Conservation (phyloP, 2,888 invertebrate genomes). For the Aplocera efformata region DNA sequence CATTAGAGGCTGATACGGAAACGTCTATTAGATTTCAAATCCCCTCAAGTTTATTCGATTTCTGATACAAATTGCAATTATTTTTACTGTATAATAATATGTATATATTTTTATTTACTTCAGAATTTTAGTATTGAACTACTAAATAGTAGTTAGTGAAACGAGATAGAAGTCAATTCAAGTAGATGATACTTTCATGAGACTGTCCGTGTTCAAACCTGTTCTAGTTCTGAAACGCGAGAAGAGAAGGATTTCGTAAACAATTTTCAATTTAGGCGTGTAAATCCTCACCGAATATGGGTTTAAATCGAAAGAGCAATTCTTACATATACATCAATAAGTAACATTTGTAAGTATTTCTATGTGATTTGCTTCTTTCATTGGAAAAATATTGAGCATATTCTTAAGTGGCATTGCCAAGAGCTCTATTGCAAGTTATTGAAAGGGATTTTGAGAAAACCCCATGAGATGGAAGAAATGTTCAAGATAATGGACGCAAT, state of each 20-base stretch:
- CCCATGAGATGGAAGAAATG: slow-evolving; percentile 22
- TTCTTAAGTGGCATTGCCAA: slow-evolving; percentile 19
- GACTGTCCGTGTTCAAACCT: too few species aligned
- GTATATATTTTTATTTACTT: too few species aligned
- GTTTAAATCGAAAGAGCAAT: slow-evolving; percentile 24
- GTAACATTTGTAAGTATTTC: slow-evolving; percentile 24
- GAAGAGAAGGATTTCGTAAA: slow-evolving; percentile 24
- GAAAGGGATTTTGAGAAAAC: slow-evolving; percentile 23
- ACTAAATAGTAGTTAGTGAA: too few species aligned
- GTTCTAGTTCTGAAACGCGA: slow-evolving; percentile 17
- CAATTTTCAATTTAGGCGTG: slow-evolving; percentile 29
- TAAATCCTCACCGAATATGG: slow-evolving; percentile 27
- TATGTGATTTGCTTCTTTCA: slow-evolving; percentile 19
- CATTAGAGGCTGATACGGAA: too few species aligned
- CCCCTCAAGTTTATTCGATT: too few species aligned
- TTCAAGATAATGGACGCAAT: slow-evolving; percentile 19
- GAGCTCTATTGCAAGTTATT: slow-evolving; percentile 21
- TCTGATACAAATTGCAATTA: too few species aligned
- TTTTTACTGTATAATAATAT: too few species aligned
- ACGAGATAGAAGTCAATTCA: too few species aligned
- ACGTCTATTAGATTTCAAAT: too few species aligned
- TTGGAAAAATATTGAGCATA: slow-evolving; percentile 19
- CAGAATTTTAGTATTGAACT: too few species aligned
- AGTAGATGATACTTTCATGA: too few species aligned
- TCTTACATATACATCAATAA: slow-evolving; percentile 24